A percentile compares a stretch with the other conserved stretches of the same genome.
Evolutionary conservation across 1,140 invertebrate species (phyloP).

Genomic region (Papilio polyxenes): DNA sequence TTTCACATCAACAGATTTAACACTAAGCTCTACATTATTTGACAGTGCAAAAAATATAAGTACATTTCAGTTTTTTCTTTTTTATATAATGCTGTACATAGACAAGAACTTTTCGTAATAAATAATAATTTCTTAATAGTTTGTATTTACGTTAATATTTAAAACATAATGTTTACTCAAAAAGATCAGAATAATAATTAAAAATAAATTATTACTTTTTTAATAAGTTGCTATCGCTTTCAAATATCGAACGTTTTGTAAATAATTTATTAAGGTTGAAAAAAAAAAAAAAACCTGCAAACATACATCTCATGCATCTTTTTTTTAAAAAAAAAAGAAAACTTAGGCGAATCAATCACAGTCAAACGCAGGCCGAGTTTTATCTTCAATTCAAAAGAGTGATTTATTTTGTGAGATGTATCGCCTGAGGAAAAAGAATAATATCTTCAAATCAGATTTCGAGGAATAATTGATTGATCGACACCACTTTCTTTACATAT

Average conservation of each 20-base stretch:
- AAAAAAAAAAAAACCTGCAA: neutral
- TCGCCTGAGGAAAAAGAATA: neutral
- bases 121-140: no score
- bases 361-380: slow-evolving; percentile 10
- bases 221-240: neutral
- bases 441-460: slow-evolving; percentile 14
- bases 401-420: slow-evolving; percentile 25
- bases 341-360: slow-evolving; percentile 17
- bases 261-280: neutral
- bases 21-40: slow-evolving; percentile 26
- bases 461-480: neutral
- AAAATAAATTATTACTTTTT: neutral
- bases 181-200: no score
- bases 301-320: neutral
- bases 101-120: no score
- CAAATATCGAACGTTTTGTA: neutral
- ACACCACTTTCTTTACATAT: neutral
- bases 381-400: slow-evolving; percentile 13
- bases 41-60: neutral
- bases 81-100: neutral
- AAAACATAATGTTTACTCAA: no score
- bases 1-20: slow-evolving; percentile 36
- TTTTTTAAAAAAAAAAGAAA: neutral
- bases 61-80: neutral
- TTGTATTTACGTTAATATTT: no score